Percentiles rank a stretch among this genome's conserved stretches.
Evolutionary conservation across 2,113 vertebrate genomes (phyloP).

Genomic region (Takifugu flavidus): DNA sequence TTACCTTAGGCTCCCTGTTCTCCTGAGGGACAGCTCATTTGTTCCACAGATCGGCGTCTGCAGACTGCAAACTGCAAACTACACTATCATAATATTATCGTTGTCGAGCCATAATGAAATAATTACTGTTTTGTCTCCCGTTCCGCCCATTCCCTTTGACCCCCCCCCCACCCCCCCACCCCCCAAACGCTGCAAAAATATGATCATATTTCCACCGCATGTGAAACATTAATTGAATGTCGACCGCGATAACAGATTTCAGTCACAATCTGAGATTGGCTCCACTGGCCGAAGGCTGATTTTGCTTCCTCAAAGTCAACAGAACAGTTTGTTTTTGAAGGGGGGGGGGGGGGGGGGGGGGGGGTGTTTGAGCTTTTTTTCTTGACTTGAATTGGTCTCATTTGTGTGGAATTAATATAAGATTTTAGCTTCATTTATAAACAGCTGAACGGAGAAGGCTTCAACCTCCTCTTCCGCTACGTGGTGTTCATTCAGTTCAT

Average conservation of each 20-base stretch:
- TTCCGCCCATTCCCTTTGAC: conserved; percentile 34
- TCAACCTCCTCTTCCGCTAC: too few species aligned
- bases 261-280: conserved; percentile 1
- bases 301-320: too few species aligned
- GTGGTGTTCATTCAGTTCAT: too few species aligned
- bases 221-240: conserved; percentile 62
- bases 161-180: conserved; percentile 28
- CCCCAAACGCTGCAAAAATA: conserved; percentile 2
- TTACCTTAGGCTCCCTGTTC: conserved; percentile 80
- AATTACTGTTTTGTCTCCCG: conserved; percentile 77
- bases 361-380: too few species aligned
- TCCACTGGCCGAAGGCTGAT: too few species aligned
- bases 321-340: too few species aligned
- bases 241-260: conserved; percentile 42
- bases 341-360: too few species aligned
- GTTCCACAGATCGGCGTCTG: conserved; percentile 75
- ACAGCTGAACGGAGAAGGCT: too few species aligned
- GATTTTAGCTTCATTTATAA: too few species aligned
- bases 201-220: conserved; percentile 15
- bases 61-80: conserved; percentile 55
- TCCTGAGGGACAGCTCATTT: conserved; percentile 84
- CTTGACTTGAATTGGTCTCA: too few species aligned
- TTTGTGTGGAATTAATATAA: too few species aligned
- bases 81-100: conserved; percentile 76
- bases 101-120: conserved; percentile 79